Base-by-base conservation (phyloP, 2,113 vertebrate species). In the Pedionomus torquatus region DNA sequence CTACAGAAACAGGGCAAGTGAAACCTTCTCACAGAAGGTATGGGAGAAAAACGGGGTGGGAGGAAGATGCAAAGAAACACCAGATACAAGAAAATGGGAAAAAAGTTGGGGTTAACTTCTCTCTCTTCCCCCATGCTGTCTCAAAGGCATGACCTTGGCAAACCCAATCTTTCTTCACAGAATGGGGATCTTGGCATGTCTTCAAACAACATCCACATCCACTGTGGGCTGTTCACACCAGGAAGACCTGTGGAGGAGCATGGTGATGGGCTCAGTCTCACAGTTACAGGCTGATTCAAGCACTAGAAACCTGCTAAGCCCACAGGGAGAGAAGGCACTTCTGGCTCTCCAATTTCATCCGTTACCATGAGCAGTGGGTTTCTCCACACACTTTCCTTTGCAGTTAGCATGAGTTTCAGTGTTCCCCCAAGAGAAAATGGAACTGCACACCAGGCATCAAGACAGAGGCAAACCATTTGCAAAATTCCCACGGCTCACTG, bases 121-220 rank as follows among this genome's bases (percentile, higher is more conserved):
- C 23, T 58, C 12, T 58, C 31, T 51, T 20, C 19, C 10, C 2
- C 37, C 2, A 7, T 2, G 6, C 23, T 35, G 15, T 82, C 74
- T 76, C 61, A 83, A 90, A 90, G n/a, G 43, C 39, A 52, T 24
- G 66, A 49, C 43, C 23, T 51, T 41, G 41, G 41, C 41, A 63
- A 72, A 77, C 25, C 7, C 0, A 1, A 13, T 23, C 43, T 52
- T 87, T 43, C 43, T 69, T 46, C 11, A 23, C 1, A 5, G 33
- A 60, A 19, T 2, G 5, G 35, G 39, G 13, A 60, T 46, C 35
- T 87, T 57, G 70, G 35, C 31, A 14, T 0, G 0, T 10, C 39
- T 83, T 69, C 51, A 60, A 21, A 46, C 0, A 0, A 31, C 11
- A 30, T 69, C 71, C 72, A 58, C 9, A n/a, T 4, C 26, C 0